Conservation (phyloP, 2,113 vertebrate species). For the Melospiza melodia region DNA sequence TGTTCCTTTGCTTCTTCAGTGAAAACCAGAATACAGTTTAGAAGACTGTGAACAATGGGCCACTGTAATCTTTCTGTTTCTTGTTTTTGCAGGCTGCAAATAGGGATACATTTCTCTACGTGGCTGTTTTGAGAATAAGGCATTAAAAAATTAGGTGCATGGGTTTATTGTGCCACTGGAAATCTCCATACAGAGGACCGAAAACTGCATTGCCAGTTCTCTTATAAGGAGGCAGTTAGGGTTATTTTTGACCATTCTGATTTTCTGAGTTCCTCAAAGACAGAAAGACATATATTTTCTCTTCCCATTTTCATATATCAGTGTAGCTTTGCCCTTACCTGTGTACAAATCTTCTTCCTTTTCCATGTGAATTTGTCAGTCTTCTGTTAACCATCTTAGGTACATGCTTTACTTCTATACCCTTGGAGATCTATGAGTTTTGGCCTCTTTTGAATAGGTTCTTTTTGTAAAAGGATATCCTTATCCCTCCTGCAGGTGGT, state of each 20-base stretch:
- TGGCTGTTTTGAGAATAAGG: not conserved
- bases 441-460: not conserved
- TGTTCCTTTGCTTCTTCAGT: not conserved
- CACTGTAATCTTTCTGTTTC: not conserved
- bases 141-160: not conserved
- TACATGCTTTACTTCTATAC: not conserved
- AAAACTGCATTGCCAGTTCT: not conserved
- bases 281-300: accelerated
- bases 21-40: not conserved
- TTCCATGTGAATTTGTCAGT: not conserved
- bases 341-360: not conserved
- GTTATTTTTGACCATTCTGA: not conserved
- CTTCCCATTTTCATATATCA: not conserved
- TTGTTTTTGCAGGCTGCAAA: not conserved
- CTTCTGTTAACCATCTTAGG: not conserved
- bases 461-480: not conserved
- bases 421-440: not conserved
- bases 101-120: not conserved
- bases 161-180: not conserved
- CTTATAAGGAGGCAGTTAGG: not conserved
- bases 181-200: not conserved
- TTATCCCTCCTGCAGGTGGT: not conserved
- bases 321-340: not conserved
- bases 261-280: not conserved
- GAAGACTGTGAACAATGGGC: not conserved